These are phyloP conservation scores for Nephotettix cincticeps DNA, from an alignment of 1,140 invertebrate species.

Conservation along the genomic window DNA sequence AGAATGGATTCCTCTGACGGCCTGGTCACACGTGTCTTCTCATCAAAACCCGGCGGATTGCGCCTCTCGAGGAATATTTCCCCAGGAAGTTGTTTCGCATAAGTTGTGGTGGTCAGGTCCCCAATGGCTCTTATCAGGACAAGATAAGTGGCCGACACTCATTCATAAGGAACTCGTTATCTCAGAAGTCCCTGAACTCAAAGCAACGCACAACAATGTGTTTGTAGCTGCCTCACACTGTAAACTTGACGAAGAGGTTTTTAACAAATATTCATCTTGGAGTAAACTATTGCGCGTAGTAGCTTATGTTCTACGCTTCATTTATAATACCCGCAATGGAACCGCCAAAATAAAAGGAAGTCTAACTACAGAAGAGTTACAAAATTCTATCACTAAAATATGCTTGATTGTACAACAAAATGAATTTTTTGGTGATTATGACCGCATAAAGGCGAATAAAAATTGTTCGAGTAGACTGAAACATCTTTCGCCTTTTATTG, in stretches of 20 bases:
- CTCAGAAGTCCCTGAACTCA: background rate
- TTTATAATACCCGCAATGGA: background rate
- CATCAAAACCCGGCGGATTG: conserved; percentile 41
- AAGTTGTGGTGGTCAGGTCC: conserved; percentile 35
- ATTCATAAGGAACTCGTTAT: background rate
- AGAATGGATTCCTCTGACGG: background rate
- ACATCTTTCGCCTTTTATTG: background rate
- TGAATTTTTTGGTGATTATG: background rate
- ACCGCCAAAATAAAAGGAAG: background rate
- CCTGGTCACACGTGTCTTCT: conserved; percentile 31
- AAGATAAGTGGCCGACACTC: background rate
- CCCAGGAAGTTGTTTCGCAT: background rate
- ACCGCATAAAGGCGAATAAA: background rate
- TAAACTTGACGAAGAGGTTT: background rate
- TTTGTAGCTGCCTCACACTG: background rate
- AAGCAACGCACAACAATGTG: background rate
- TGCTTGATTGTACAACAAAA: background rate
- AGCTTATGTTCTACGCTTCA: background rate
- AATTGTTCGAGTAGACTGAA: background rate
- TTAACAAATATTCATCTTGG: background rate
- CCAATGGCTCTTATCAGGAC: background rate
- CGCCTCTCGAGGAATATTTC: conserved; percentile 37
- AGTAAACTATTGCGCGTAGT: background rate
- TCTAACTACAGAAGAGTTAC: background rate
- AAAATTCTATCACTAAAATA: background rate